Percentiles rank a stretch among this genome's conserved stretches.
phyloP scores from a whole-genome alignment of 2,113 vertebrate species.

The Hippopotamus amphibius region DNA sequence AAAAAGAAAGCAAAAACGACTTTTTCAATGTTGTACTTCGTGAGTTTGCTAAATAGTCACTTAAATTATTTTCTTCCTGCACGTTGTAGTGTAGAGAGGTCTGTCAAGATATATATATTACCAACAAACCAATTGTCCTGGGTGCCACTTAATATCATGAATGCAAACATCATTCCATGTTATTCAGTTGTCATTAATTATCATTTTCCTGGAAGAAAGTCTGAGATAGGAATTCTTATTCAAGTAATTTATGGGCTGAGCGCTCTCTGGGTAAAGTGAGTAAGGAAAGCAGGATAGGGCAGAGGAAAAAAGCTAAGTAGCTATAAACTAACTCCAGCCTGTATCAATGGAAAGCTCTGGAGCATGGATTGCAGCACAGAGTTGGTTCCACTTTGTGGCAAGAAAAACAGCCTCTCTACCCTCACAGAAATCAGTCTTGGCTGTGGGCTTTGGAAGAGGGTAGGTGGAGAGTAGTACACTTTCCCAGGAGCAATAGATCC shows the following conservation, averaged over 20 bases:
- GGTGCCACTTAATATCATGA: neutral
- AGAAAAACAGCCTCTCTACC: neutral
- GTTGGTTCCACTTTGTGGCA: neutral
- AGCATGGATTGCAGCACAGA: neutral
- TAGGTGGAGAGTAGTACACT: neutral
- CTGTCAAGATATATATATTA: neutral
- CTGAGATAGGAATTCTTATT: neutral
- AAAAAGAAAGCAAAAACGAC: neutral
- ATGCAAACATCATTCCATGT: neutral
- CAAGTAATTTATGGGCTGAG: neutral
- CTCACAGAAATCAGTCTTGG: neutral
- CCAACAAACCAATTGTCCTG: neutral
- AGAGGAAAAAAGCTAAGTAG: neutral
- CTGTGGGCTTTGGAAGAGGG: neutral
- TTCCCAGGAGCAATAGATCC: neutral
- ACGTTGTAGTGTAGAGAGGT: neutral
- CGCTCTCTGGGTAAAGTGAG: neutral
- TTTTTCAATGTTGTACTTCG: neutral
- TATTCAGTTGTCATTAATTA: neutral
- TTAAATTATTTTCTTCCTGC: constrained; percentile 23
- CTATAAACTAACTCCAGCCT: neutral
- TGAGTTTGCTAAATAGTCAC: neutral
- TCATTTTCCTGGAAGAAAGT: neutral
- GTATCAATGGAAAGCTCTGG: neutral
- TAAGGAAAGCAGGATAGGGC: rapidly evolving